Base-by-base conservation (phyloP, 1,140 invertebrate species). In the Euwallacea similis region DNA sequence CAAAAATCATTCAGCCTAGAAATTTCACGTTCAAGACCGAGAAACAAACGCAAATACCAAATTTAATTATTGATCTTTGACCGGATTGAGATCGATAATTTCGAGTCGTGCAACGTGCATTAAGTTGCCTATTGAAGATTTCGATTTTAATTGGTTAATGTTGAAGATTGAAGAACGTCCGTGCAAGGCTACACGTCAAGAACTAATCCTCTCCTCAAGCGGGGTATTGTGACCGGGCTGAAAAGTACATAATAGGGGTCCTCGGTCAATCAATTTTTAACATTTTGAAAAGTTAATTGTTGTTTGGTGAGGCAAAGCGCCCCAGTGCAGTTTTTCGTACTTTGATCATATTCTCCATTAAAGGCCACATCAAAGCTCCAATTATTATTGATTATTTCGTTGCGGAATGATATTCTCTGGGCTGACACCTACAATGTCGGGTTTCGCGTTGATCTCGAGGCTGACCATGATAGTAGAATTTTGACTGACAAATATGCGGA, bases 401-500 rank as follows among this genome's bases (percentile, higher is more conserved):
- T 50, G 9, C 13, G 46, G 9, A 10, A 50, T 50, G 11, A 47
- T 47, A 11, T 7, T 7, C 44, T 47, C 11, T 7, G 9, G 46
- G 9, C 13, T 10, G 46, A 6, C 46, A 50, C 21, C 21, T 33
- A 33, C 4, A 33, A 33, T 33, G 21, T 33, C 21, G 21, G 21
- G 21, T 4, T 33, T 33, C 21, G 21, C 1, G 1, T 33, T 33
- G 4, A 33, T 33, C 21, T 33, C 21, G 21, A 33, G 21, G 21
- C 21, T 50, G 13, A 50, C 6, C 2, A 50, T 50, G 13, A 13
- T 50, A 50, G 6, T 50, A 7, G 21, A 59, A 59, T n/a, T 64
- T 64, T 64, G 62, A 64, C 53, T 64, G 62, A 64, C 62, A 64
- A 64, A 64, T 53, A 64, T 53, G 62, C 47, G 56, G 46, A 42